Evolutionary conservation across 2,797 vertebrate species (phyloP), one percentile per base, ranked within the genome.

Genomic region (Dicrostonyx torquatus): DNA sequence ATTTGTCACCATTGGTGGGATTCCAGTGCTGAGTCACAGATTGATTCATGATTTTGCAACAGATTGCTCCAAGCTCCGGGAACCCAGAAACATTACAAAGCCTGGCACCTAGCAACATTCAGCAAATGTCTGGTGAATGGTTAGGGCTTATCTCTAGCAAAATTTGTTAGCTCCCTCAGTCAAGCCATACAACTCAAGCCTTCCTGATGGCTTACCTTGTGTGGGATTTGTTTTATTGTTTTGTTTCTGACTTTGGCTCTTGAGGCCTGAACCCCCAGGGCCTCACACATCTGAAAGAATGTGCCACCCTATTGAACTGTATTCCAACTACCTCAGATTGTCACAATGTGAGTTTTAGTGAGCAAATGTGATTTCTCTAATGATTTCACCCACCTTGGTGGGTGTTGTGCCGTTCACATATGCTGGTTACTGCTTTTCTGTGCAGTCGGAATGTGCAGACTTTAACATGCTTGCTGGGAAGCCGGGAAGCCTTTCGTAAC

Each of bases 401-500:
- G 9, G 37, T 72, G 13, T 87, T 73, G 73, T 88, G 26, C 11
- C 76, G 50, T 78, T 86, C 34, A 3, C 53, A 45, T 70, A 50
- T 89, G 14, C 40, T 43, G 79, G n/a, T 43, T 83, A 8, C 37
- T 87, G 53, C 14, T 78, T 68, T 94, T 26, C 37, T 62, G 0
- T 86, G 90, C 31, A 45, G 68, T n/a, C 55, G 13, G 14, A 89
- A 82, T 37, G 2, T 68, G 5, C 89, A 95, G 75, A 79, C 85
- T 43, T 75, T 75, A 62, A 86, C 95, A 87, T 94, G 29, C 11
- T 95, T 90, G 37, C 70, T 88, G 94, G 79, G 78, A 40, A 78
- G 64, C 91, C 75, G 24, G 77, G 88, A 85, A 90, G 62, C 26
- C 68, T 90, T 92, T 92, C 48, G 5, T 31, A 85, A 72, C 73